A percentile compares a stretch with the other conserved stretches of the same genome.
Conservation (phyloP, 1,140 invertebrate species). For the Magallana ariakensis region DNA sequence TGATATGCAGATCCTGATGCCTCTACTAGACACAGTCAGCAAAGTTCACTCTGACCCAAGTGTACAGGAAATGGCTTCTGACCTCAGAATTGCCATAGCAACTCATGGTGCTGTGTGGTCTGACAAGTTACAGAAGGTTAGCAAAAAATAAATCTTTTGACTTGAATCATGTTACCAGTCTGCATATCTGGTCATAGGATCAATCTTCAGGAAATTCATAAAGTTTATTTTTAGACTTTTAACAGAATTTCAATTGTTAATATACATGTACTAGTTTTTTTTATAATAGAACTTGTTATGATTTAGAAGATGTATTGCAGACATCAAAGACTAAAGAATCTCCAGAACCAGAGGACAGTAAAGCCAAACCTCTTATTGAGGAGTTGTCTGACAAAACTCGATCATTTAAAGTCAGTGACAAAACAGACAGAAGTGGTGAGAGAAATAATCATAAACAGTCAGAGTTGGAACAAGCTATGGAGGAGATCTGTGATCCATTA, state of each 20-base stretch:
- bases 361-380: conserved; percentile 8
- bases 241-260: too few relatives aligned
- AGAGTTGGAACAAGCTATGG: conserved; percentile 80
- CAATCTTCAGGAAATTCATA: too few relatives aligned
- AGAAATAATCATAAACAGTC: background rate
- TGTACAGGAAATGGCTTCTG: conserved; percentile 76
- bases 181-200: too few relatives aligned
- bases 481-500: conserved; percentile 86
- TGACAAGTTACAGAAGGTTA: conserved; percentile 55
- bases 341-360: background rate
- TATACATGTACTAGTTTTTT: too few relatives aligned
- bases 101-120: conserved; percentile 78
- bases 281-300: too few relatives aligned
- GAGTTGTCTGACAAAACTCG: background rate
- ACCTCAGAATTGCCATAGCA: conserved; percentile 80
- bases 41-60: conserved; percentile 73
- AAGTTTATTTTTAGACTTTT: too few relatives aligned
- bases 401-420: background rate
- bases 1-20: conserved; percentile 80
- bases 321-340: background rate
- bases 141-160: too few relatives aligned
- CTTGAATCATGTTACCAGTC: too few relatives aligned
- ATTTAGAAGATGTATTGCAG: background rate
- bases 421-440: background rate
- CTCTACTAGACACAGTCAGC: conserved; percentile 78